Conservation (phyloP, 1,140 invertebrate species). For the Aricia agestis region DNA sequence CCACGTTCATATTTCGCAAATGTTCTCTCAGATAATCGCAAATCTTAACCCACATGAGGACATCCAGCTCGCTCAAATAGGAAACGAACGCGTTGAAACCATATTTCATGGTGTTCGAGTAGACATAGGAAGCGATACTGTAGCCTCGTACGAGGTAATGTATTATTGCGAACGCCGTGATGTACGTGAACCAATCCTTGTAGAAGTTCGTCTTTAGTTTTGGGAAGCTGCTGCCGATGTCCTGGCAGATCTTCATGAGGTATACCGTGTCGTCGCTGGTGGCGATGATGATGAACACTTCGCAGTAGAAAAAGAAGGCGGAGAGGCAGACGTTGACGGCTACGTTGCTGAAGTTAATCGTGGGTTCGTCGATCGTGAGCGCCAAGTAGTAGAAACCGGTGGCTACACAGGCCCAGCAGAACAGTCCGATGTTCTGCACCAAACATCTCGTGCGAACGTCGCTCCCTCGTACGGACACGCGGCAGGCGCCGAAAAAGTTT, state of each 20-base stretch:
- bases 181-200: slow-evolving; percentile 4
- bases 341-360: background rate
- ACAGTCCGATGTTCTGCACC: slow-evolving; percentile 10
- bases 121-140: background rate
- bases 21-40: slow-evolving; percentile 9
- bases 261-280: background rate
- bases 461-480: slow-evolving; percentile 6
- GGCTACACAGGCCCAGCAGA: background rate
- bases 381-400: background rate
- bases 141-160: background rate
- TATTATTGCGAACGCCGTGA: background rate
- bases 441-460: background rate
- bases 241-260: slow-evolving; percentile 8
- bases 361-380: background rate
- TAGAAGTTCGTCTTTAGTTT: background rate
- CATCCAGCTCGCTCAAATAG: background rate
- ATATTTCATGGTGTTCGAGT: background rate
- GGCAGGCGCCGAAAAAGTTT: background rate
- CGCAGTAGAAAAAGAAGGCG: background rate
- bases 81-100: background rate
- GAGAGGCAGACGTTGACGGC: background rate
- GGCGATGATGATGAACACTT: background rate
- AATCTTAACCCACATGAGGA: slow-evolving; percentile 17
- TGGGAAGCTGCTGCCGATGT: background rate
- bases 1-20: background rate